Base-by-base conservation (phyloP, 1,140 invertebrate genomes). In the Forficula auricularia region DNA sequence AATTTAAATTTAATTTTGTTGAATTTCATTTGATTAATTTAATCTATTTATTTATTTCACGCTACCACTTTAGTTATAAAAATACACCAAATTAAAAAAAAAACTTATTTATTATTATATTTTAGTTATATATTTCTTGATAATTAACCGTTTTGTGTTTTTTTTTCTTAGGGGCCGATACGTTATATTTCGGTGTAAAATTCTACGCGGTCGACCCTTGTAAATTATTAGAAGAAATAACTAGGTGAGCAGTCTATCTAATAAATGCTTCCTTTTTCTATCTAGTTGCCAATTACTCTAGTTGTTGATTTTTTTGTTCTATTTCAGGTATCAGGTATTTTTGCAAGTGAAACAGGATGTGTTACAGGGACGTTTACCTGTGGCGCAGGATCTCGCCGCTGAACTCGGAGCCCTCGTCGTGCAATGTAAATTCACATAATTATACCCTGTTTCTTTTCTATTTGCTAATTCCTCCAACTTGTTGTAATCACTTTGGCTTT, bases 401-500 rank as follows among this genome's bases (percentile, higher is more conserved):
- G 88, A 97, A 58, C 67, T 98, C 19, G 86, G 87, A 18, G 88
- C 92, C 3, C 87, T 82, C 56, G 82, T 91, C 20, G 72, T 98
- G 37, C 94, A 98, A 73, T 97, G 91, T 96, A 68, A 89, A 85
- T 82, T n/a, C n/a, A n/a, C n/a, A n/a, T n/a, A n/a, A n/a, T n/a
- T n/a, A n/a, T n/a, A n/a, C n/a, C n/a, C n/a, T n/a, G 18, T 18
- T 16, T n/a, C n/a, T n/a, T n/a, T n/a, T n/a, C n/a, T n/a, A n/a
- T n/a, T n/a, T n/a, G n/a, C n/a, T n/a, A n/a, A n/a, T n/a, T n/a
- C n/a, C n/a, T n/a, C n/a, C n/a, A n/a, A n/a, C n/a, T n/a, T n/a
- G n/a, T n/a, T n/a, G n/a, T n/a, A n/a, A n/a, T n/a, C n/a, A n/a
- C n/a, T n/a, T n/a, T n/a, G n/a, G n/a, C n/a, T n/a, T n/a, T n/a